Evolutionary conservation across 2,888 invertebrate species (phyloP).

Genomic region (Fabriciana adippe): DNA sequence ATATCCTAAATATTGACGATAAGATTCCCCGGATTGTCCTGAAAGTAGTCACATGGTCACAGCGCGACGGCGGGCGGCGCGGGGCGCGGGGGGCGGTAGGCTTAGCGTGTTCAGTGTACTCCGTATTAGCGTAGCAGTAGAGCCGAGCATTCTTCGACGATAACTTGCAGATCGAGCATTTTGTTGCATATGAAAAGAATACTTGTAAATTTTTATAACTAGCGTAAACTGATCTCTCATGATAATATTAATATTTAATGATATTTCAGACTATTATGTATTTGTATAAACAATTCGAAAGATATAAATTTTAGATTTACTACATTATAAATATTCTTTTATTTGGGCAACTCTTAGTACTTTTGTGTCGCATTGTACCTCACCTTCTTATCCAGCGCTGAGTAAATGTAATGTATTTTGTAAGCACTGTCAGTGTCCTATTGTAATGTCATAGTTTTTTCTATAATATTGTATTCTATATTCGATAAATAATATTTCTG

Average conservation of each 20-base stretch:
- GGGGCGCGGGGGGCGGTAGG: neutral
- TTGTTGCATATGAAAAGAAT: constrained; percentile 69
- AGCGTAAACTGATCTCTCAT: constrained; percentile 81
- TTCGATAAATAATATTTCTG: constrained; percentile 81
- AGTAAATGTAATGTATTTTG: constrained; percentile 69
- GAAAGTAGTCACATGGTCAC: constrained; percentile 45
- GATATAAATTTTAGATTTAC: constrained; percentile 74
- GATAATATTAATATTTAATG: constrained; percentile 77
- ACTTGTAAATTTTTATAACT: constrained; percentile 80
- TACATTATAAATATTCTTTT: constrained; percentile 68
- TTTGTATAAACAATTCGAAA: constrained; percentile 78
- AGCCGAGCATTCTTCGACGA: constrained; percentile 63
- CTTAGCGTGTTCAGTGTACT: neutral
- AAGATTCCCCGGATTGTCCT: neutral
- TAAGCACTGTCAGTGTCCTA: constrained; percentile 78
- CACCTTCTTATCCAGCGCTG: constrained; percentile 70
- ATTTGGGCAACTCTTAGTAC: constrained; percentile 66
- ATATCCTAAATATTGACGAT: neutral
- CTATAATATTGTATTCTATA: constrained; percentile 81
- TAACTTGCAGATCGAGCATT: constrained; percentile 66
- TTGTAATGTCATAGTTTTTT: constrained; percentile 79
- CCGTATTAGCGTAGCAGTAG: constrained; percentile 2
- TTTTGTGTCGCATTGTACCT: constrained; percentile 66
- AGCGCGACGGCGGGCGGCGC: neutral
- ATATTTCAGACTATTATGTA: constrained; percentile 77